Evolutionary conservation across 2,888 invertebrate species (phyloP).

Genomic region (Napeogenes sylphis): DNA sequence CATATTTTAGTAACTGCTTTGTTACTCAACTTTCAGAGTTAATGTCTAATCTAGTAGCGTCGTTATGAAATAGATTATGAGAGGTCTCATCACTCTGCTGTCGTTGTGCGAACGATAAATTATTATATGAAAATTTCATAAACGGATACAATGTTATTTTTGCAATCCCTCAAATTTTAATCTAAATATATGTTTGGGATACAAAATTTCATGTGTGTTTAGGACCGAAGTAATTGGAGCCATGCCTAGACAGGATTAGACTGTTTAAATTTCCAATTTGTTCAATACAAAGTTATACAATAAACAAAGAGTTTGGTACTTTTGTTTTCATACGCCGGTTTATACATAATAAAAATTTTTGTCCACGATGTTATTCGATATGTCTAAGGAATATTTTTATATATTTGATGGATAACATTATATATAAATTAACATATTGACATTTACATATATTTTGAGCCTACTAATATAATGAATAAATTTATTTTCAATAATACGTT

Average conservation of each 20-base stretch:
- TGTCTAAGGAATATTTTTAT: not conserved
- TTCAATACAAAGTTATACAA: conserved; percentile 16
- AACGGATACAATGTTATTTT: conserved; percentile 21
- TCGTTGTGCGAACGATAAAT: not conserved
- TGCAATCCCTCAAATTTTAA: conserved; percentile 31
- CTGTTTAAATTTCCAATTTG: conserved; percentile 28
- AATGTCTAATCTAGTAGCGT: no score
- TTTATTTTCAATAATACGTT: no score
- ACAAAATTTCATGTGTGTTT: conserved; percentile 23
- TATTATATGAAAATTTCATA: not conserved
- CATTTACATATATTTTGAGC: no score
- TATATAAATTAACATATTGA: not conserved
- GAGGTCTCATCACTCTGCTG: no score
- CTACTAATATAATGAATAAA: no score
- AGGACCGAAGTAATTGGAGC: conserved; percentile 30
- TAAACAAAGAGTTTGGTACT: conserved; percentile 13
- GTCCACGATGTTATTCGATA: not conserved
- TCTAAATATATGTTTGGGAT: conserved; percentile 25
- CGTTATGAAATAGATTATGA: no score
- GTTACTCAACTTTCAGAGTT: no score
- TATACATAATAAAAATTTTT: not conserved
- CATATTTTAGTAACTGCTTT: no score
- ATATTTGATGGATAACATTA: not conserved
- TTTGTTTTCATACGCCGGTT: not conserved
- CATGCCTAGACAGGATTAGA: conserved; percentile 25